Conservation (phyloP, 2,888 invertebrate species). For the Deilephila elpenor region DNA sequence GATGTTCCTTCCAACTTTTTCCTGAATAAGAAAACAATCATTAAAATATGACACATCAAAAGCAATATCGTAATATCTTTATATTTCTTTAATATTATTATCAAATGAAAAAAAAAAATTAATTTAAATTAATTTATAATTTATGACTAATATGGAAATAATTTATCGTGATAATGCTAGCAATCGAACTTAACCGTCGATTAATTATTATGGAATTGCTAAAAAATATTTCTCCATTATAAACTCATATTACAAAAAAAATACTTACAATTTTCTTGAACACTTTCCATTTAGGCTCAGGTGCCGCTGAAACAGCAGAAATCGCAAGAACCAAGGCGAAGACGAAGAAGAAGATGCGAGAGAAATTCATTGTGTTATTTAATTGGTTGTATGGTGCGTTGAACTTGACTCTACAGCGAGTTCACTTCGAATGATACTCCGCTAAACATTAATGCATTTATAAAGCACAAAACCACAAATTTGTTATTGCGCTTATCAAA, state of each 20-base stretch:
- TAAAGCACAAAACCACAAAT: conserved; percentile 26
- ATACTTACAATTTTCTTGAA: conserved; percentile 67
- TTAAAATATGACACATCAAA: background rate
- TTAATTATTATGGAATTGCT: too few species aligned
- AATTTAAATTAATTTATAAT: too few species aligned
- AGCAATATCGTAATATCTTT: too few species aligned
- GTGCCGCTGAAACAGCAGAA: conserved; percentile 55
- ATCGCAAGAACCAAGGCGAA: conserved; percentile 58
- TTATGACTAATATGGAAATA: too few species aligned
- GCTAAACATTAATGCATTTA: conserved; percentile 3
- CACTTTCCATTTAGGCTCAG: conserved; percentile 60
- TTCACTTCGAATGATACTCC: conserved; percentile 5
- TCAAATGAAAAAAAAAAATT: too few species aligned
- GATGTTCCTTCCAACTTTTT: conserved; percentile 52
- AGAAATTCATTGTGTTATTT: conserved; percentile 57
- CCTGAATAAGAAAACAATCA: conserved; percentile 44
- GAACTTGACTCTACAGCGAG: background rate
- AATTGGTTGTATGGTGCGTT: background rate
- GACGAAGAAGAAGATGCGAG: conserved; percentile 55
- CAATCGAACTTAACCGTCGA: too few species aligned
- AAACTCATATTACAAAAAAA: background rate
- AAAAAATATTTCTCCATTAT: too few species aligned
- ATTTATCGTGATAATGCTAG: too few species aligned
- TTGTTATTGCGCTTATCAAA: background rate
- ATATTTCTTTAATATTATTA: too few species aligned